Evolutionary conservation across 2,888 invertebrate genomes (phyloP), one percentile per base, ranked within the genome.

Genomic region (Parnassius smintheus): DNA sequence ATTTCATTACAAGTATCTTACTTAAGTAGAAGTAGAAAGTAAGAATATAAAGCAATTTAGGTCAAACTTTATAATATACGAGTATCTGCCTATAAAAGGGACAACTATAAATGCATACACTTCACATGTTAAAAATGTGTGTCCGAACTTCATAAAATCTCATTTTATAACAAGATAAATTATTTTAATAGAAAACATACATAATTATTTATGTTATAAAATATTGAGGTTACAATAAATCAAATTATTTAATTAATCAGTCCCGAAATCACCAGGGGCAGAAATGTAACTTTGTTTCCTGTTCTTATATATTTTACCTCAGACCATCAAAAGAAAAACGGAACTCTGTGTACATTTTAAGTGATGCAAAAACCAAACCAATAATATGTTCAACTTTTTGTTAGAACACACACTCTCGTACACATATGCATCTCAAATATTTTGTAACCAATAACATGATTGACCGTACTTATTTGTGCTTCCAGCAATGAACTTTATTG

Each of bases 31-130:
- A 18, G 18, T 18, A 18, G 18, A n/a, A n/a, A n/a, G n/a, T n/a
- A n/a, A 18, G 18, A 18, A 18, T 71, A 64, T 71, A 81, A 81
- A 79, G 78, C 75, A 79, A 80, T 74, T 75, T 68, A 67, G 70
- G 73, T 70, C 73, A 73, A 35, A 73, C 65, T 65, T 70, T 58
- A 68, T 70, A 73, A 69, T 18, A 18, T 18, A 18, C 18, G 18
- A 18, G 18, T 68, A 72, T 70, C 66, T 70, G 65, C 61, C 56
- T 69, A 72, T 67, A 73, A 72, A 49, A 67, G 63, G 61, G 66
- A 69, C 65, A 68, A 64, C 64, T 65, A 63, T 62, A 67, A 67
- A 70, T 70, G 67, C 66, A 68, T 65, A 67, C 48, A 59, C 58
- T 58, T 66, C 62, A 22, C 48, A 64, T 61, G 66, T 70, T 66